A percentile compares a stretch with the other conserved stretches of the same genome.
phyloP scores from a whole-genome alignment of 1,140 invertebrate species.

The Bombus polaris region DNA sequence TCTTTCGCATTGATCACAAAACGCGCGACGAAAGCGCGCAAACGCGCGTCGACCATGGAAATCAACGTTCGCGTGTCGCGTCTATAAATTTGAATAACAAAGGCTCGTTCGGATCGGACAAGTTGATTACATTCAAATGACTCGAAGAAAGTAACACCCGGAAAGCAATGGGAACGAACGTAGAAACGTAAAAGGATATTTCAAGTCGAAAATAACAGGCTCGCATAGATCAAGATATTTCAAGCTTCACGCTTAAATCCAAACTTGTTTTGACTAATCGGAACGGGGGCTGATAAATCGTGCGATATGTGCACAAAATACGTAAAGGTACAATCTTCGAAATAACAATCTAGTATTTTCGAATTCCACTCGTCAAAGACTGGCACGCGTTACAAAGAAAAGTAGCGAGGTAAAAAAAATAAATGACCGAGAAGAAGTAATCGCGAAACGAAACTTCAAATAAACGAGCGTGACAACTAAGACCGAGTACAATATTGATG shows the following conservation, averaged over 20 bases:
- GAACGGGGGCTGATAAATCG: background rate
- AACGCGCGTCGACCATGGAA: background rate
- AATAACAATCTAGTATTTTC: background rate
- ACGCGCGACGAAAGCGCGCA: background rate
- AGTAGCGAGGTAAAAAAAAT: too few relatives aligned
- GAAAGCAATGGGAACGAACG: too few relatives aligned
- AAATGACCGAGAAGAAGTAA: too few relatives aligned
- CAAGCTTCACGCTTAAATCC: background rate
- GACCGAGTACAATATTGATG: background rate
- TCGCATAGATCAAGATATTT: background rate
- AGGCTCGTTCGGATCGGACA: background rate
- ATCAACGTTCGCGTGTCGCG: background rate
- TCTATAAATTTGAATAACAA: background rate
- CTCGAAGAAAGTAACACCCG: too few relatives aligned
- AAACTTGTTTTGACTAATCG: background rate
- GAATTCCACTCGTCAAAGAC: too few relatives aligned
- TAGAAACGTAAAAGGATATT: background rate
- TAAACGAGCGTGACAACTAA: background rate
- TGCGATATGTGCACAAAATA: background rate
- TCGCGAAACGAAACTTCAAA: background rate
- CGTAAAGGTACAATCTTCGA: accelerated
- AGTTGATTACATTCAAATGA: too few relatives aligned
- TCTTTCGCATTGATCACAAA: background rate
- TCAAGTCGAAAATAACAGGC: background rate
- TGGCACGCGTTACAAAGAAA: too few relatives aligned